Conservation (phyloP, 2,888 invertebrate species). For the Marasmarcha lunaedactyla region DNA sequence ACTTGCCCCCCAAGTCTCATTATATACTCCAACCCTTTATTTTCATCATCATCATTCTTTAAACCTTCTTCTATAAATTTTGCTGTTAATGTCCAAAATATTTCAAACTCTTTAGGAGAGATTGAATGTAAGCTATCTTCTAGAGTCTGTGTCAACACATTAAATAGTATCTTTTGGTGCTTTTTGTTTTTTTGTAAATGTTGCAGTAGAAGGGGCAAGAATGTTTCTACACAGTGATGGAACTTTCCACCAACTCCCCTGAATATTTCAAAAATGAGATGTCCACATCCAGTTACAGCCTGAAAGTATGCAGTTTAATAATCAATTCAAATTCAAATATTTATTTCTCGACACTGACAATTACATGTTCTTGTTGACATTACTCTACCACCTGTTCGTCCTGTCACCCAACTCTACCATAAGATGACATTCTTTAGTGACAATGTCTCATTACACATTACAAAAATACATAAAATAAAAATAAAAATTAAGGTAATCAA, state of each 20-base stretch:
- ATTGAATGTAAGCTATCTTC: conserved; percentile 74
- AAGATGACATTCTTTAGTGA: no score
- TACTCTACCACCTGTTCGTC: not conserved
- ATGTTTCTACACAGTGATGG: conserved; percentile 83
- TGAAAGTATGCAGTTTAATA: no score
- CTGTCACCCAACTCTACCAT: no score
- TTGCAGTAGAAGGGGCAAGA: conserved; percentile 76
- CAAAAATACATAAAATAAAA: no score
- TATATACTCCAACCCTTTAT: conserved; percentile 48
- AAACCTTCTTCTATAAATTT: conserved; percentile 43
- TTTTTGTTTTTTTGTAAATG: conserved; percentile 63
- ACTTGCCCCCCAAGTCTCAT: conserved; percentile 72
- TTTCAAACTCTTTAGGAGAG: conserved; percentile 70
- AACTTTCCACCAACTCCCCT: conserved; percentile 87
- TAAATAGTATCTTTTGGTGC: conserved; percentile 68
- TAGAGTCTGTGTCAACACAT: conserved; percentile 75
- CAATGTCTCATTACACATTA: no score
- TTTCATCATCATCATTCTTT: conserved; percentile 38
- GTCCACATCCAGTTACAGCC: conserved; percentile 85
- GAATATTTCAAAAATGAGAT: conserved; percentile 88
- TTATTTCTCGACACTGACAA: no score
- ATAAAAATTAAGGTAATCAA: not conserved
- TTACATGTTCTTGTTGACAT: not conserved
- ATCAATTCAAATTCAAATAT: no score
- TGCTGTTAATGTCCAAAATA: conserved; percentile 73